These are phyloP conservation scores for Macrostomum cliftonense DNA, from an alignment of 2,888 invertebrate genomes.

Conservation along the genomic window DNA sequence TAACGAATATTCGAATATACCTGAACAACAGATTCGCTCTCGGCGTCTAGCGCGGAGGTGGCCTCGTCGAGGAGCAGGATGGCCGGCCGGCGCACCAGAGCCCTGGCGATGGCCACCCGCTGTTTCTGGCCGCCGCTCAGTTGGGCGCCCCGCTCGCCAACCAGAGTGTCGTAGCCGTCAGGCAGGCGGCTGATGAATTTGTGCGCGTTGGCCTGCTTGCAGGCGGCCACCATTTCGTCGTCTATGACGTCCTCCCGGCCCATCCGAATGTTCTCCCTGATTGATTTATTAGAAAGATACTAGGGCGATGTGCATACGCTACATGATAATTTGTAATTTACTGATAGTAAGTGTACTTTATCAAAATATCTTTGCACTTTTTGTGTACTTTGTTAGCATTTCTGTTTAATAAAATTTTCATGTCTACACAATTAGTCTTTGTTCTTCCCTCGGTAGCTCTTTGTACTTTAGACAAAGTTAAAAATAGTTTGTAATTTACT, in stretches of 20 bases:
- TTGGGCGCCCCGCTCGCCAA: slow-evolving; percentile 36
- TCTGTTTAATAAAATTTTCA: too few species aligned
- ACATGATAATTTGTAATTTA: too few species aligned
- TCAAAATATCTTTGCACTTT: too few species aligned
- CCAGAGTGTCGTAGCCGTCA: slow-evolving; percentile 27
- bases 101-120: slow-evolving; percentile 54
- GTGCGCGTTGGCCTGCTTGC: slow-evolving; percentile 27
- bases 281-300: too few species aligned
- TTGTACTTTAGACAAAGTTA: too few species aligned
- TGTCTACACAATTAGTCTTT: too few species aligned
- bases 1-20: too few species aligned
- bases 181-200: slow-evolving; percentile 25
- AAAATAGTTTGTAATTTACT: too few species aligned
- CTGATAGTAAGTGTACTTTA: too few species aligned
- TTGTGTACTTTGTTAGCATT: too few species aligned
- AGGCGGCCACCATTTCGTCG: slow-evolving; percentile 19
- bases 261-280: slow-evolving; percentile 36
- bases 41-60: slow-evolving; percentile 35
- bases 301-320: too few species aligned
- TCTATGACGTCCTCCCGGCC: slow-evolving; percentile 20
- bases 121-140: slow-evolving; percentile 39
- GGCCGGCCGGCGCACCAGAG: slow-evolving; percentile 47
- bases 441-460: too few species aligned
- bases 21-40: slow-evolving; percentile 28
- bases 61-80: slow-evolving; percentile 43